A percentile compares a stretch with the other conserved stretches of the same genome.
These are phyloP conservation scores for Bubo bubo DNA, from an alignment of 2,113 vertebrate species.

Conservation along the genomic window DNA sequence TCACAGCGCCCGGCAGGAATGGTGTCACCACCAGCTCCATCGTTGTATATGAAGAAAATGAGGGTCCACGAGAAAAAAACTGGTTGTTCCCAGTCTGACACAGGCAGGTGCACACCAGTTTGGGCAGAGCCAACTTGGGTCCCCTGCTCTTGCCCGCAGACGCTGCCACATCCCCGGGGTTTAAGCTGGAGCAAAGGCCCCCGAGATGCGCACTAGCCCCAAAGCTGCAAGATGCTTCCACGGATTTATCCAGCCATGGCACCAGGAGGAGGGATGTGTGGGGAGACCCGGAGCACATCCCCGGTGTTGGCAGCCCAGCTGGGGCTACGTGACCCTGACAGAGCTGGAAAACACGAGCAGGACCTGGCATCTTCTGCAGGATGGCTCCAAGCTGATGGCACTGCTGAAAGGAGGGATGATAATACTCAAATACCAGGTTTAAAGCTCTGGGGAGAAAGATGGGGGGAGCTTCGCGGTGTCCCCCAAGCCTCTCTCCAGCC, in stretches of 20 bases:
- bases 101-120: accelerated
- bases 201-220: background rate
- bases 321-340: accelerated
- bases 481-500: background rate
- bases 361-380: background rate
- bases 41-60: accelerated
- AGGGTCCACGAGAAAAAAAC: background rate
- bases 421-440: background rate
- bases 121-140: background rate
- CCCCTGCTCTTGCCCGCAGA: background rate
- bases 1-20: accelerated
- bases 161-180: accelerated
- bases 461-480: background rate
- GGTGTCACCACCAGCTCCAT: background rate
- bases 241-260: accelerated
- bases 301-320: accelerated
- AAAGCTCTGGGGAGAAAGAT: background rate
- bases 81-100: background rate
- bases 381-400: accelerated
- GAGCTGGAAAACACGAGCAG: background rate
- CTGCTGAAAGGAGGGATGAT: background rate
- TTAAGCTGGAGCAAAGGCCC: background rate
- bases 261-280: background rate
- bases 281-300: background rate
- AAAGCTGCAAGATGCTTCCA: background rate